A percentile compares a stretch with the other conserved stretches of the same genome.
These are phyloP conservation scores for Glossosoma conforme DNA, from an alignment of 1,140 invertebrate genomes.

Conservation along the genomic window DNA sequence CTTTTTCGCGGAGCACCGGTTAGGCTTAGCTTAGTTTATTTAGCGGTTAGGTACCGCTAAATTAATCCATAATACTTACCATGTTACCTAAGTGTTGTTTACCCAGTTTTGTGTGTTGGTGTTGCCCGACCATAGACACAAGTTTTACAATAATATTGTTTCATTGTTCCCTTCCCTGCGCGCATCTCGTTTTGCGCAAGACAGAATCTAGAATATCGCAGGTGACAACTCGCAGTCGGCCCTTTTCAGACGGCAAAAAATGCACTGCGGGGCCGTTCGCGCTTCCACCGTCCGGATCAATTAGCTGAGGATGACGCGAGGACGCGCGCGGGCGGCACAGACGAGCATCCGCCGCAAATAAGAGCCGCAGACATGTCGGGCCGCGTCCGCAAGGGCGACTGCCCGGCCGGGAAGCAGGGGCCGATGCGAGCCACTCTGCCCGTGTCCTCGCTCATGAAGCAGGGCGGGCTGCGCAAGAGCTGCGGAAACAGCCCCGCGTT, in stretches of 20 bases:
- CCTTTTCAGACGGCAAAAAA: constrained; percentile 16
- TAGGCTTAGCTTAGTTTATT: too few species aligned
- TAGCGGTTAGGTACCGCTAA: too few species aligned
- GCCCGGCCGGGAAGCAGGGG: constrained; percentile 60
- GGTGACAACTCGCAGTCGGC: constrained; percentile 21
- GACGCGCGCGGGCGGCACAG: constrained; percentile 8
- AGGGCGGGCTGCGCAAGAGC: constrained; percentile 56
- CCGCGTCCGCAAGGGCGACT: constrained; percentile 63
- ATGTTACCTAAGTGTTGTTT: too few species aligned
- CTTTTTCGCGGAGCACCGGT: too few species aligned
- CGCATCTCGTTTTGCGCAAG: constrained; percentile 16
- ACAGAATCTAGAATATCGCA: constrained; percentile 8
- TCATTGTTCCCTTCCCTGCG: constrained; percentile 17
- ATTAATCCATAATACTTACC: too few species aligned
- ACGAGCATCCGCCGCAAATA: constrained; percentile 15
- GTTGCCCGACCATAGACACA: constrained; percentile 17
- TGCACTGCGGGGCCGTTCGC: constrained; percentile 6
- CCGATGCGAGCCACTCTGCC: constrained; percentile 70
- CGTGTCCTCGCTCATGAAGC: constrained; percentile 63
- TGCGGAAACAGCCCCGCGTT: constrained; percentile 59
- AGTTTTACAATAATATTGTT: too few species aligned
- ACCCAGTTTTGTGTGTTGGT: constrained; percentile 2
- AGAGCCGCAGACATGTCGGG: constrained; percentile 50
- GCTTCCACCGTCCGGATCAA: constrained; percentile 6
- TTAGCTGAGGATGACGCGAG: constrained; percentile 16